These are phyloP conservation scores for Phania funesta DNA, from an alignment of 2,888 invertebrate genomes.

Conservation along the genomic window DNA sequence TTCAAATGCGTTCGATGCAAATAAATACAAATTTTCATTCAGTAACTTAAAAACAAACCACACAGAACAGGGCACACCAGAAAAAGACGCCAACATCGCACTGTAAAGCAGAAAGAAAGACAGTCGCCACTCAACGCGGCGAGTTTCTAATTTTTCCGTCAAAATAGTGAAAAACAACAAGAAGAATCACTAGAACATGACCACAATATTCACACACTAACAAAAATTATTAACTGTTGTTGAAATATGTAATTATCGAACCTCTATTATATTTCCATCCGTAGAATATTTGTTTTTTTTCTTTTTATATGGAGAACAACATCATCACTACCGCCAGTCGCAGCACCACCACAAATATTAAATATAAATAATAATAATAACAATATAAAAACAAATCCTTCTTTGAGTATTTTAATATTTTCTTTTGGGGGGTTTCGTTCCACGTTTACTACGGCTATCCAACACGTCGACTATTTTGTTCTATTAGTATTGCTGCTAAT, in stretches of 20 bases:
- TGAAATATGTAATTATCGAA: constrained; percentile 70
- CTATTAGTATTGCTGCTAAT: constrained; percentile 65
- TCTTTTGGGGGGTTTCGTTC: not conserved
- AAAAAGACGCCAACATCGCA: constrained; percentile 45
- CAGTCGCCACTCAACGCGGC: constrained; percentile 64
- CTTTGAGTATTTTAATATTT: constrained; percentile 12
- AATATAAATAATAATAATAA: constrained; percentile 63
- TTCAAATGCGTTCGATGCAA: not conserved
- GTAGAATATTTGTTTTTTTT: constrained; percentile 9
- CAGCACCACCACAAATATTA: constrained; percentile 19
- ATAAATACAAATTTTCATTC: constrained; percentile 12
- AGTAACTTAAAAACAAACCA: constrained; percentile 45
- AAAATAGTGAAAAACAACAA: constrained; percentile 38
- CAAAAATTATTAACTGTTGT: constrained; percentile 64
- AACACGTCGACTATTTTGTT: constrained; percentile 50
- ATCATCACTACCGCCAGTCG: constrained; percentile 25
- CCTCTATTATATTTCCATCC: constrained; percentile 57
- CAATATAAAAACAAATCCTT: constrained; percentile 70
- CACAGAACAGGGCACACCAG: constrained; percentile 46
- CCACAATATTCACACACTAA: constrained; percentile 56
- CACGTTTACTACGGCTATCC: constrained; percentile 6
- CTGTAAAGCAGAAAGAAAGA: constrained; percentile 61
- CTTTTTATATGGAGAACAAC: not conserved
- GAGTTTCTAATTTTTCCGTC: not conserved
- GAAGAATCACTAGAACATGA: constrained; percentile 55